Evolutionary conservation across 2,113 vertebrate species (phyloP).

Genomic region (Anser cygnoides): DNA sequence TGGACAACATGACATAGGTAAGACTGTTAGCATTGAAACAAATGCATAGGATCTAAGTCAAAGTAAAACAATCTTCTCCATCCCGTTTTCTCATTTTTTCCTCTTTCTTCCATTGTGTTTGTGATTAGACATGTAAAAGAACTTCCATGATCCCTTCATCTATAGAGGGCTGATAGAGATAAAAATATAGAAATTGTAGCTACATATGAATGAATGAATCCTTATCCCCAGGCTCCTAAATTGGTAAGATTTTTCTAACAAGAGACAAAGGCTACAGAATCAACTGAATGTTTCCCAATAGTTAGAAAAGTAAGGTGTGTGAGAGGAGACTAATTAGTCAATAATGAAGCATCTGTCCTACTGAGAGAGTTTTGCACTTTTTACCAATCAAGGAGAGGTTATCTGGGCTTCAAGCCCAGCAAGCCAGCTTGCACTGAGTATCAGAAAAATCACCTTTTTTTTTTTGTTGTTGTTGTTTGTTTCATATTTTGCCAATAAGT

Average conservation of each 20-base stretch:
- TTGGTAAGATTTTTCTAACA: neutral
- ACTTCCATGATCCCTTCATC: neutral
- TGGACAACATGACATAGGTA: neutral
- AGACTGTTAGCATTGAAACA: neutral
- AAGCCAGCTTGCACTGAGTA: neutral
- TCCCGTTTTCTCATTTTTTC: neutral
- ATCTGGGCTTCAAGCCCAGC: neutral
- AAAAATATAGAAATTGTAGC: neutral
- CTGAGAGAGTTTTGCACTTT: neutral
- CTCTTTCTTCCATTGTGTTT: neutral
- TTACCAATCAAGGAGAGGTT: neutral
- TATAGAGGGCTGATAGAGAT: neutral
- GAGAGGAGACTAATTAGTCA: neutral
- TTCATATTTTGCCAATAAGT: neutral
- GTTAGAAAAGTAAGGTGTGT: neutral
- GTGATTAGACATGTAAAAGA: neutral
- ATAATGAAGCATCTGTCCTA: neutral
- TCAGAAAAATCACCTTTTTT: neutral
- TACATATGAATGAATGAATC: neutral
- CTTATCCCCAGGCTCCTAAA: neutral
- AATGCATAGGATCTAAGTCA: neutral
- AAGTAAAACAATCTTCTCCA: neutral
- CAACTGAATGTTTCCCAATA: rapidly evolving
- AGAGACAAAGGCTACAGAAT: neutral
- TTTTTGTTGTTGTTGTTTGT: neutral